Conservation (phyloP, 2,888 invertebrate genomes). For the Drosophila bunnanda region DNA sequence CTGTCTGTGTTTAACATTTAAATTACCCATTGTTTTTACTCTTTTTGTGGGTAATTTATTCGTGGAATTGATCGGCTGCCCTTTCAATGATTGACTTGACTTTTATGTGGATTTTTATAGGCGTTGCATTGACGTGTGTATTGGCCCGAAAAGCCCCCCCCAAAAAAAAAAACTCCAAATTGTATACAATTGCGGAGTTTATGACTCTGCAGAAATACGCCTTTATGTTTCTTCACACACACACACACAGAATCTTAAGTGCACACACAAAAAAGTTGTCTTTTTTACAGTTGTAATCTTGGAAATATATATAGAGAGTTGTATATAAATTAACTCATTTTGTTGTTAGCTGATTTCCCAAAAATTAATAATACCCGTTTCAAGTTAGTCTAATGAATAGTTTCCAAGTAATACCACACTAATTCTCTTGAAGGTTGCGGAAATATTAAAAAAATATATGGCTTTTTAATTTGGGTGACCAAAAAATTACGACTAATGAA, state of each 20-base stretch:
- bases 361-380: slow-evolving; percentile 5
- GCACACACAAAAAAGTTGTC: neutral
- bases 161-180: slow-evolving; percentile 38
- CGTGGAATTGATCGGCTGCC: slow-evolving; percentile 23
- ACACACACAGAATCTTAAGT: slow-evolving; percentile 21
- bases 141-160: slow-evolving; percentile 53
- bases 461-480: neutral
- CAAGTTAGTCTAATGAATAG: neutral
- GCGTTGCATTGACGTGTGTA: slow-evolving; percentile 64
- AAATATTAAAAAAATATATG: neutral
- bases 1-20: slow-evolving; percentile 49
- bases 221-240: slow-evolving; percentile 19
- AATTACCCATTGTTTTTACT: slow-evolving; percentile 58
- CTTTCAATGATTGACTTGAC: slow-evolving; percentile 41
- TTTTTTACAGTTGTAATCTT: neutral
- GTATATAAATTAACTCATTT: neutral
- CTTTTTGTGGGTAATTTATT: slow-evolving; percentile 52
- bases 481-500: neutral
- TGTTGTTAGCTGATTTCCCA: neutral
- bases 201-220: slow-evolving; percentile 41
- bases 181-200: slow-evolving; percentile 43
- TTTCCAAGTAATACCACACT: neutral
- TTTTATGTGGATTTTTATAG: slow-evolving; percentile 63
- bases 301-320: neutral
- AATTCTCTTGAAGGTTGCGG: slow-evolving; percentile 9